Evolutionary conservation across 2,888 invertebrate species (phyloP).

Genomic region (Operophtera brumata): DNA sequence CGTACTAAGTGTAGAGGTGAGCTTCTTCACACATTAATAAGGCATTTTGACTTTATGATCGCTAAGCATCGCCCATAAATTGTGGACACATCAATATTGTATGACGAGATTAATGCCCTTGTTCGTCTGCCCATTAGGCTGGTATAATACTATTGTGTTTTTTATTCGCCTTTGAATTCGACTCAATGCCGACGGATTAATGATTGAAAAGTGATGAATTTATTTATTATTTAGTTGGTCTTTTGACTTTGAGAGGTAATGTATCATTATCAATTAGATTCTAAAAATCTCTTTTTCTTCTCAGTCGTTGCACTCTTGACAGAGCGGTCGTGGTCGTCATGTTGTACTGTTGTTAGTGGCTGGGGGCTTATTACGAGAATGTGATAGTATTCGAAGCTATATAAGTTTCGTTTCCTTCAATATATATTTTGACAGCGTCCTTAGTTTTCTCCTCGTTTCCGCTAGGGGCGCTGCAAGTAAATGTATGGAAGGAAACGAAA

Average conservation of each 20-base stretch:
- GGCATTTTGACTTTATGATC: slow-evolving; percentile 73
- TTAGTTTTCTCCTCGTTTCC: too few species aligned
- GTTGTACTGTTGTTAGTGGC: too few species aligned
- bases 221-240: slow-evolving; percentile 52
- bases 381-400: too few species aligned
- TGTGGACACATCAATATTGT: slow-evolving; percentile 77
- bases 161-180: slow-evolving; percentile 60
- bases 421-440: too few species aligned
- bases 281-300: background rate
- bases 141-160: slow-evolving; percentile 77
- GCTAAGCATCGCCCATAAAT: slow-evolving; percentile 71
- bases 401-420: too few species aligned
- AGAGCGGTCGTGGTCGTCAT: too few species aligned
- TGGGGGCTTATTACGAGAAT: too few species aligned
- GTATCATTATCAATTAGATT: slow-evolving; percentile 18
- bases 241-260: slow-evolving; percentile 13
- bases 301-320: too few species aligned
- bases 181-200: slow-evolving; percentile 65
- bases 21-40: slow-evolving; percentile 79
- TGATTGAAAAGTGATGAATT: slow-evolving; percentile 60
- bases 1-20: slow-evolving; percentile 65
- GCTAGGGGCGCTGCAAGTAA: too few species aligned
- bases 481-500: too few species aligned
- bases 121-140: slow-evolving; percentile 75
- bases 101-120: slow-evolving; percentile 79